These are phyloP conservation scores for Protobothrops flavoviridis DNA, from an alignment of 2,113 vertebrate species.

Conservation along the genomic window DNA sequence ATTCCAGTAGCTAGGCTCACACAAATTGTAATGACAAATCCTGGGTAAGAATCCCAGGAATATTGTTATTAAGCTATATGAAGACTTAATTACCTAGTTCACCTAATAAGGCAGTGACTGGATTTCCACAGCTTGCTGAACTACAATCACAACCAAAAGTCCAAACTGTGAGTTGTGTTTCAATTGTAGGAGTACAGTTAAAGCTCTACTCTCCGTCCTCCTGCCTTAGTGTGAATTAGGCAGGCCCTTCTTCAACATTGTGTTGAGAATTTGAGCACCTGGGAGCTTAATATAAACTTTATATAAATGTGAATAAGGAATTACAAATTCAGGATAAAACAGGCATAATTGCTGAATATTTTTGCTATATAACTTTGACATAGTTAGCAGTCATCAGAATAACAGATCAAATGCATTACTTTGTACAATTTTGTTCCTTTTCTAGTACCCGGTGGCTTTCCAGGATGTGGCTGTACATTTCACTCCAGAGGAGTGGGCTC, in stretches of 20 bases:
- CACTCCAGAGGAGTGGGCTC: constrained; percentile 22
- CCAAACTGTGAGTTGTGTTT: background rate
- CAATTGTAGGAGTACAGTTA: background rate
- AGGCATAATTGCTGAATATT: background rate
- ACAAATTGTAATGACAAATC: background rate
- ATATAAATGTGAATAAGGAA: background rate
- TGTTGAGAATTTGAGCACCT: background rate
- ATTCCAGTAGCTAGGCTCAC: background rate
- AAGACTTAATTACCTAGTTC: background rate
- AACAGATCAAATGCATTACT: background rate
- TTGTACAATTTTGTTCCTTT: background rate
- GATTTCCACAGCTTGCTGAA: background rate
- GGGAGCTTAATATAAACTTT: background rate
- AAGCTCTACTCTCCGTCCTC: background rate
- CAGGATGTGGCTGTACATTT: constrained; percentile 18
- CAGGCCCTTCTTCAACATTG: background rate
- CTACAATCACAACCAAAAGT: background rate
- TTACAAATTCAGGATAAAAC: background rate
- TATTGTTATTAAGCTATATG: background rate
- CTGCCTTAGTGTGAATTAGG: background rate
- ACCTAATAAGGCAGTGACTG: background rate
- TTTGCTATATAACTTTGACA: background rate
- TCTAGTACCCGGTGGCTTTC: background rate
- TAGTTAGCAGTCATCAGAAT: background rate
- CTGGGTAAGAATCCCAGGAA: background rate